Evolutionary conservation across 2,797 vertebrate species (phyloP).

Genomic region (Gastrophryne carolinensis): DNA sequence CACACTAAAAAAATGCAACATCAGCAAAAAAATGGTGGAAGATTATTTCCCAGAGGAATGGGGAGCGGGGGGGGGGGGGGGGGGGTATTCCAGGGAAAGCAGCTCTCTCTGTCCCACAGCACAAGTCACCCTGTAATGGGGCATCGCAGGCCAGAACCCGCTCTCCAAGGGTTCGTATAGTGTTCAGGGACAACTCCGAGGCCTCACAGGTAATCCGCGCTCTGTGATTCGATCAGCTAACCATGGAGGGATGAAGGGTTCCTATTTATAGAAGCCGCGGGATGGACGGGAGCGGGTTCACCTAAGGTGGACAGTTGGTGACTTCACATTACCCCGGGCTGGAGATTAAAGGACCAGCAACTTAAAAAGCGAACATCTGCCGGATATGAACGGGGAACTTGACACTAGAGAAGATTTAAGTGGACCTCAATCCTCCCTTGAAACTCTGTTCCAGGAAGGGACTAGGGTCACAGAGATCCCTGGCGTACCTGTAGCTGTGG

Average conservation of each 20-base stretch:
- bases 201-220: background rate
- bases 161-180: no score
- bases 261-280: background rate
- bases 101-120: background rate
- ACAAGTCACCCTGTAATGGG: background rate
- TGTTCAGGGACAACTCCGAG: no score
- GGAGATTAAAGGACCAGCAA: background rate
- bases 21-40: background rate
- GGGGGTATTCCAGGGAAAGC: background rate
- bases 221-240: background rate
- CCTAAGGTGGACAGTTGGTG: background rate
- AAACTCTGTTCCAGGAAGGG: no score
- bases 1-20: constrained; percentile 2
- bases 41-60: constrained; percentile 15
- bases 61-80: background rate
- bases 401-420: no score
- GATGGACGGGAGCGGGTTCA: background rate
- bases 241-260: background rate
- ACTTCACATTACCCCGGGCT: background rate
- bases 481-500: no score
- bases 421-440: no score
- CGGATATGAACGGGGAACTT: no score
- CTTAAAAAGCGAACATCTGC: background rate
- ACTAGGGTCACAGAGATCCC: no score
- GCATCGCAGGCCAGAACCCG: no score